Evolutionary conservation across 2,113 vertebrate genomes (phyloP), one percentile per base, ranked within the genome.

Genomic region (Pollimyrus isidori): DNA sequence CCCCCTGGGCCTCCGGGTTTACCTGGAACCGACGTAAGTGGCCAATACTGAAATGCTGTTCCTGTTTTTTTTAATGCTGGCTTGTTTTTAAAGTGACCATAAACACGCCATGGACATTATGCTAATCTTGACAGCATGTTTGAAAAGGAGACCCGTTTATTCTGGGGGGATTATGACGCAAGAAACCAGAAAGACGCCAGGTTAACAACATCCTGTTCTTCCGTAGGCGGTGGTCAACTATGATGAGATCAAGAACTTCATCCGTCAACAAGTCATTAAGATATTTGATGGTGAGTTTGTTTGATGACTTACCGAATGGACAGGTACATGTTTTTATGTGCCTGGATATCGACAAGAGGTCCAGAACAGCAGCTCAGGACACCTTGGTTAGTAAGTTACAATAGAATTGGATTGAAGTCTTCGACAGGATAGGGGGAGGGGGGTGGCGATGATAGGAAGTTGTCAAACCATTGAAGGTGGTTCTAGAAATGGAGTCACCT

Each of bases 261-360:
- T 99, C 94, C 96, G 96, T 56, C 98, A 99, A 93, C 98, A 99
- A 94, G 96, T 99, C 91, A 96, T 95, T 91, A 99, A 98, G 94
- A 96, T 99, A 92, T 98, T 99, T 93, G 98, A 99, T 4, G 98
- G 98, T 99, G 95, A 95, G 94, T 35, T 17, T 83, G 39, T 35
- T 49, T 9, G 3, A 13, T 76, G 23, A 49, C 58, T 62, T 35
- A 11, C 35, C 39, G 21, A 87, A 42, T 80, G 69, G 30, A 35
- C n/a, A 65, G 21, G n/a, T n/a, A 62, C 7, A 23, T 65, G 4
- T 6, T 65, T 65, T 65, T 26, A 65, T 65, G n/a, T 65, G 62
- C 62, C 62, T 4, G n/a, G 62, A 30, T 11, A 30, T 69, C 11
- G 26, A 13, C 26, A 69, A 30, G 62, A 69, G n/a, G 62, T 69